Base-by-base conservation (phyloP, 2,888 invertebrate genomes). In the Copidosoma aretas region DNA sequence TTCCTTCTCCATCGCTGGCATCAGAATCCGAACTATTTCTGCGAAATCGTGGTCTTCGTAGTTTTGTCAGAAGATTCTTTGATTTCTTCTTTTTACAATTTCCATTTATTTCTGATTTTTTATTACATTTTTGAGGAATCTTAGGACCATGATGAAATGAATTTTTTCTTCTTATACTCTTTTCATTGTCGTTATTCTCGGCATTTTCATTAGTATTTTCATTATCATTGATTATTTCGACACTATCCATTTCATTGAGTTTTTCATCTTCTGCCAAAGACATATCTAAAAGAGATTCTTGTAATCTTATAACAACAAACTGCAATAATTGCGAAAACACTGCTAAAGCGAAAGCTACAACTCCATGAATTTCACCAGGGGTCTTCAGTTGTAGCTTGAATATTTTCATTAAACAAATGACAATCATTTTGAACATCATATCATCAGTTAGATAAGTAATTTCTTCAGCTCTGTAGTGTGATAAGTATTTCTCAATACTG, bases 271-370 rank as follows among this genome's bases (percentile, higher is more conserved):
- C 51, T 58, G 22, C 10, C 8, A 59, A 17, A 0, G 86, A 82
- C 70, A 84, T 79, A 52, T 85, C 73, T 54, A 79, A 73, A 19
- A 82, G 73, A 2, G 76, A 78, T 53, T 80, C 79, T 73, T 84
- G 81, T 14, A 84, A 73, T 69, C 78, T 77, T 21, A 77, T 75
- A 41, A 81, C 77, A 71, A 78, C 77, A 67, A 81, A 79, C 72
- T 87, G 91, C 73, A 90, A 84, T 46, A 92, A 81, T 80, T 92
- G 92, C 19, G 93, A 93, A 74, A 93, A 89, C 73, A 95, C 87
- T 25, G 94, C 94, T 60, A 96, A 86, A 61, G 92, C 89, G 79
- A 96, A 94, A 39, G 95, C 95, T 78, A 93, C 91, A 64, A 92
- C 89, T 25, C 93, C 91, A 76, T 94, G 93, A 54, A 91, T 88